Evolutionary conservation across 2,888 invertebrate genomes (phyloP).

Genomic region (Phyto melanocephala): DNA sequence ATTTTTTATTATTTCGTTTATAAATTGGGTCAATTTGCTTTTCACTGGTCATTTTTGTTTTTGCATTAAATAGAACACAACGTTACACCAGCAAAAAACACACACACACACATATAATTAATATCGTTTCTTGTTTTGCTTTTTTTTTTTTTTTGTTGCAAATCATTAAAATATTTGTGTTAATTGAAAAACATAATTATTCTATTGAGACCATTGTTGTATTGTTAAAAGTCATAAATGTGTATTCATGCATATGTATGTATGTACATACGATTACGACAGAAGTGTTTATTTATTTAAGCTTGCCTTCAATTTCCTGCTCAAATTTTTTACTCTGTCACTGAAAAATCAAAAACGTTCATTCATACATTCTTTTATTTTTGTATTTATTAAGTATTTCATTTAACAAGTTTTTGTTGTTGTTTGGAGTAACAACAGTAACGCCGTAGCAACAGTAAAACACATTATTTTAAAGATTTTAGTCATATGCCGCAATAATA

Average conservation of each 20-base stretch:
- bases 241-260: neutral
- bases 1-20: neutral
- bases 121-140: too few relatives aligned
- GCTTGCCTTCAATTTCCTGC: neutral
- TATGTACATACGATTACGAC: neutral
- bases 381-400: neutral
- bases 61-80: neutral
- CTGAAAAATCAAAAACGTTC: too few relatives aligned
- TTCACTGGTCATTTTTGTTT: neutral
- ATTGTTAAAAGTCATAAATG: constrained; percentile 30
- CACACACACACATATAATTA: neutral
- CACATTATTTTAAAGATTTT: neutral
- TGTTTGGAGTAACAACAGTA: too few relatives aligned
- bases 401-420: neutral
- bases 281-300: constrained; percentile 4
- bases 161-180: constrained; percentile 44
- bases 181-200: constrained; percentile 54
- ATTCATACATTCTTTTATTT: neutral
- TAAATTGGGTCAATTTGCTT: constrained; percentile 32
- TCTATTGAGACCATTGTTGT: constrained; percentile 38
- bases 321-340: neutral
- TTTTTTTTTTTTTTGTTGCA: constrained; percentile 4
- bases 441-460: neutral
- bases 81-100: neutral
- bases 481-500: neutral